These are phyloP conservation scores for Probaryconus sp. DNA, from an alignment of 1,140 invertebrate genomes.

Conservation along the genomic window DNA sequence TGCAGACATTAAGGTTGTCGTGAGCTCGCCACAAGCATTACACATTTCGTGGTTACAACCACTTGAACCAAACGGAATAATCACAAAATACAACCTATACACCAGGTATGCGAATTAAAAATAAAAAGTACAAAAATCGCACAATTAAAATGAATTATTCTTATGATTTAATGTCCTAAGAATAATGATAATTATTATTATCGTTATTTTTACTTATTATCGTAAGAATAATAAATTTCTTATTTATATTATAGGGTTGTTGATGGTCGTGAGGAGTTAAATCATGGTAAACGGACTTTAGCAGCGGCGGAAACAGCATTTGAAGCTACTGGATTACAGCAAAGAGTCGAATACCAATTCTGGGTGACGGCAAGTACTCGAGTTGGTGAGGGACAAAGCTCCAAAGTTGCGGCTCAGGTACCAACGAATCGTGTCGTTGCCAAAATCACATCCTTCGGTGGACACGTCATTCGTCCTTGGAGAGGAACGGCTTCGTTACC, in stretches of 20 bases:
- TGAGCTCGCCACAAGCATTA: slow-evolving; percentile 85
- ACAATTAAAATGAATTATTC: background rate
- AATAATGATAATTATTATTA: slow-evolving; percentile 13
- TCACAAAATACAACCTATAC: slow-evolving; percentile 89
- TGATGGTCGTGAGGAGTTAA: slow-evolving; percentile 83
- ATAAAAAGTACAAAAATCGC: slow-evolving; percentile 5
- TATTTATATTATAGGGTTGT: slow-evolving; percentile 77
- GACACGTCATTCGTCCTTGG: slow-evolving; percentile 82
- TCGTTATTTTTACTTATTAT: background rate
- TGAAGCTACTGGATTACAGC: slow-evolving; percentile 84
- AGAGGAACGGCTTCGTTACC: slow-evolving; percentile 81
- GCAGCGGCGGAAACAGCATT: slow-evolving; percentile 82
- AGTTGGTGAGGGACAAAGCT: slow-evolving; percentile 87
- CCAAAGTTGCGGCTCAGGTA: slow-evolving; percentile 82
- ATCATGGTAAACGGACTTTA: slow-evolving; percentile 83
- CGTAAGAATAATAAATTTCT: no score
- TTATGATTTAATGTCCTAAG: background rate
- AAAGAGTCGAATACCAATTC: slow-evolving; percentile 88
- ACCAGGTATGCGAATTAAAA: no score
- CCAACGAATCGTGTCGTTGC: slow-evolving; percentile 82
- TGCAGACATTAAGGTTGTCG: slow-evolving; percentile 88
- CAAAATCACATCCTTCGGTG: slow-evolving; percentile 84
- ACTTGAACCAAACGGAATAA: slow-evolving; percentile 86
- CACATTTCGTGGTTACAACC: slow-evolving; percentile 90
- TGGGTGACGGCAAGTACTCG: slow-evolving; percentile 88